Evolutionary conservation across 2,888 invertebrate species (phyloP).

Genomic region (Heliconius aoede): DNA sequence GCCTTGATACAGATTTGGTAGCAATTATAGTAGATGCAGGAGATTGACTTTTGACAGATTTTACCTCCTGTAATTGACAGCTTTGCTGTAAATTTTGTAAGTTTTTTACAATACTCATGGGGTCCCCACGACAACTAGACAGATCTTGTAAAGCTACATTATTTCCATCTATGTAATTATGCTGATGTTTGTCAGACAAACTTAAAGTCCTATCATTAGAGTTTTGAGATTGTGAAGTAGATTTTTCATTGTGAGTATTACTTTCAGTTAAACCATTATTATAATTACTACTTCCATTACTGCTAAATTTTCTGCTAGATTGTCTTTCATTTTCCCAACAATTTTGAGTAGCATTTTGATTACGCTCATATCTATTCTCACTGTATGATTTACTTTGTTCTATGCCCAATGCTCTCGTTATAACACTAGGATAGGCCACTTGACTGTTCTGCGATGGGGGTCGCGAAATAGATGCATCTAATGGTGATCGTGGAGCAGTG

Average conservation of each 20-base stretch:
- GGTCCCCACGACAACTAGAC: conserved; percentile 89
- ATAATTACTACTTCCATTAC: conserved; percentile 73
- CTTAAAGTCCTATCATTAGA: conserved; percentile 75
- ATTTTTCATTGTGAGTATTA: conserved; percentile 76
- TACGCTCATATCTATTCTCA: conserved; percentile 83
- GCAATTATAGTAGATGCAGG: conserved; percentile 60
- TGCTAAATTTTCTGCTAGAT: conserved; percentile 77
- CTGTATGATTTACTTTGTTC: conserved; percentile 83
- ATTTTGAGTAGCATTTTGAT: conserved; percentile 74
- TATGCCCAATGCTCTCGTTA: conserved; percentile 88
- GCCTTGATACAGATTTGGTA: conserved; percentile 72
- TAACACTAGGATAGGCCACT: conserved; percentile 92
- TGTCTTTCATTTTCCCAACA: conserved; percentile 85
- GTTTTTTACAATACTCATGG: conserved; percentile 90
- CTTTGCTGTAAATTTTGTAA: conserved; percentile 85
- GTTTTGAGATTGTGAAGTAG: conserved; percentile 73
- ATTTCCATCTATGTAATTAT: conserved; percentile 85
- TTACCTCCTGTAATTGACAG: conserved; percentile 84
- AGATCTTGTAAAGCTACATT: conserved; percentile 87
- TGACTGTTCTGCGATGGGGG: conserved; percentile 84
- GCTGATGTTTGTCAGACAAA: conserved; percentile 81
- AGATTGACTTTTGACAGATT: conserved; percentile 75
- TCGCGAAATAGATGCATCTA: conserved; percentile 87
- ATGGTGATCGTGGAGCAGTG: conserved; percentile 86
- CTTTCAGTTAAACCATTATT: conserved; percentile 72